These are phyloP conservation scores for Magallana gigas DNA, from an alignment of 1,140 invertebrate genomes.

Conservation along the genomic window DNA sequence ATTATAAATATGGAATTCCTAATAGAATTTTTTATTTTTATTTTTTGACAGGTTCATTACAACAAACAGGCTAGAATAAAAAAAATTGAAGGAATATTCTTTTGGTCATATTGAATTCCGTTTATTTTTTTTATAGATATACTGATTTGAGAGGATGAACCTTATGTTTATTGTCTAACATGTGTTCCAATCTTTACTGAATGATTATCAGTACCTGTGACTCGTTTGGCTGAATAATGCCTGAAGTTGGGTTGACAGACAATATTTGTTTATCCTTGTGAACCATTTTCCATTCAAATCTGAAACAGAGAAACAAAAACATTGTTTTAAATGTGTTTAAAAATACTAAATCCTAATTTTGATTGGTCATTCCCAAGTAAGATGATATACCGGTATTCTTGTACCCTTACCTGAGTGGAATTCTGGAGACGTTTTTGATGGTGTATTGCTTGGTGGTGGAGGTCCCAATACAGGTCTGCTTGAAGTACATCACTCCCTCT, in stretches of 20 bases:
- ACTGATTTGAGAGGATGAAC: too few species aligned
- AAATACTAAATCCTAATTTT: too few species aligned
- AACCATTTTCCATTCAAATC: slow-evolving; percentile 77
- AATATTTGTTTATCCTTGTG: slow-evolving; percentile 70
- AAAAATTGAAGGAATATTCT: too few species aligned
- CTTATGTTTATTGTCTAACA: too few species aligned
- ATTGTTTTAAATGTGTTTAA: neutral
- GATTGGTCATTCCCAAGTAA: too few species aligned
- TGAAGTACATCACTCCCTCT: slow-evolving; percentile 76
- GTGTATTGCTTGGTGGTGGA: slow-evolving; percentile 69
- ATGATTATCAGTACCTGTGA: slow-evolving; percentile 66
- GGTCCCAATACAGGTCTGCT: slow-evolving; percentile 77
- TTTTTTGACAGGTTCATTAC: too few species aligned
- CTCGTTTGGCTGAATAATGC: slow-evolving; percentile 78
- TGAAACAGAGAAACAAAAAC: slow-evolving; percentile 47
- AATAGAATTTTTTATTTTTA: too few species aligned
- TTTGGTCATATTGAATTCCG: too few species aligned
- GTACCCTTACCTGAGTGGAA: slow-evolving; percentile 71
- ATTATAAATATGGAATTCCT: too few species aligned
- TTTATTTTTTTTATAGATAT: too few species aligned
- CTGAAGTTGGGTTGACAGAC: slow-evolving; percentile 71
- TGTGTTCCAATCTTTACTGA: neutral
- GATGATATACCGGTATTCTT: too few species aligned
- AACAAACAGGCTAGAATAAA: too few species aligned
- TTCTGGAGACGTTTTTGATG: slow-evolving; percentile 77